Base-by-base conservation (phyloP, 1,140 invertebrate species). In the Melitaea cinxia region DNA sequence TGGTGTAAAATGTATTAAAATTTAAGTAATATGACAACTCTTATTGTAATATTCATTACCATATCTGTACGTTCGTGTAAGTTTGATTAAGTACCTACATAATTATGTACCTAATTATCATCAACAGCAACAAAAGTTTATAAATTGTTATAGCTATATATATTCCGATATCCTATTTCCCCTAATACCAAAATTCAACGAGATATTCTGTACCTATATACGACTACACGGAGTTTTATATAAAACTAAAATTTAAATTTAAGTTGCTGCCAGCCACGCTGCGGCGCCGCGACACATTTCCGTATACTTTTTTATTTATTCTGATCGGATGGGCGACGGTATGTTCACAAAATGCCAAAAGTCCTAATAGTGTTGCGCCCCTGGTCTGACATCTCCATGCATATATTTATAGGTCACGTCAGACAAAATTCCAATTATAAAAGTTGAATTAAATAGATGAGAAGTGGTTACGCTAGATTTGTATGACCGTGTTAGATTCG, bases 161-260 rank as follows among this genome's bases (percentile, higher is more conserved):
- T 1, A 7, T 42, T 42, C 15, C 37, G 17, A 42, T 42, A 42
- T 17, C 17, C 5, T 42, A 2, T 19, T 17, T 17, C 15, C 37
- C 37, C 6, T 37, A 17, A 42, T 17, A 42, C 37, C 9, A 42
- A 42, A 42, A 19, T 42, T 2, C 15, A 42, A 42, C 1, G 2
- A 17, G 14, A 42, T 17, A 5, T 5, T 42, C 37, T 17, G 10
- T 42, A 42, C 17, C 4, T 15, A 42, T 15, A n/a, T 17, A 42
- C 14, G 37, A 42, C 15, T 58, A 35, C 39, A 59, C 28, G 37
- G 37, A 42, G 26, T 45, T 47, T 24, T 10, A 53, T 19, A 26
- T 65, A 24, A 65, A 65, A 9, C 37, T 33, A 47, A 47, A 47
- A 23, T 47, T 47, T 21, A 47, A 47, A 47, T 47, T 47, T 23